Percentiles rank a stretch among this genome's conserved stretches.
Evolutionary conservation across 2,113 vertebrate species (phyloP).

Genomic region (Poeciliopsis occidentalis): DNA sequence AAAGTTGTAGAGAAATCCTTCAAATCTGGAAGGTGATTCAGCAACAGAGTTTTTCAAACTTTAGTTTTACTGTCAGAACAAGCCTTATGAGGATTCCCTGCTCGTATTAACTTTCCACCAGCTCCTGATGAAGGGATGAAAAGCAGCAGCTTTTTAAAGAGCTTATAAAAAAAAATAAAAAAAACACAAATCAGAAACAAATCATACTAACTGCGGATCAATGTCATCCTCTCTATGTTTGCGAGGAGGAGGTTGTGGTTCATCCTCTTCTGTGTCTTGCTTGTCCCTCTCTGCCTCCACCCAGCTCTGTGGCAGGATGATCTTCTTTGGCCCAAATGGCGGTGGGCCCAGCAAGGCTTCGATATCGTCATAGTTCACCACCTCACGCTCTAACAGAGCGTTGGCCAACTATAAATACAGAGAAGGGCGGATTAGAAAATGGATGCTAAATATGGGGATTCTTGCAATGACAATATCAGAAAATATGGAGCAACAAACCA

Average conservation of each 20-base stretch:
- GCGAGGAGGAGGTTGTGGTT: slow-evolving; percentile 66
- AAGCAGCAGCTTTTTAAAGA: not conserved
- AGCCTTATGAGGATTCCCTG: not conserved
- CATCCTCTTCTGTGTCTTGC: slow-evolving; percentile 87
- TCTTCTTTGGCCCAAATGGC: slow-evolving; percentile 91
- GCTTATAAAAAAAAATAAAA: not conserved
- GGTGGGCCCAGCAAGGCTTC: slow-evolving; percentile 91
- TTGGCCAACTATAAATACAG: slow-evolving; percentile 84
- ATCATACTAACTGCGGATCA: slow-evolving; percentile 75
- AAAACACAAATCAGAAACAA: not conserved
- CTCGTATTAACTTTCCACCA: not conserved
- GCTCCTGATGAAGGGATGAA: not conserved
- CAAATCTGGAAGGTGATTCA: not conserved
- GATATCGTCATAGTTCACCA: slow-evolving; percentile 95
- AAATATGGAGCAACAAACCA: slow-evolving; percentile 73
- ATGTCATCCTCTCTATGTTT: slow-evolving; percentile 79
- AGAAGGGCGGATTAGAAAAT: not conserved
- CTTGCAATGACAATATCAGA: not conserved
- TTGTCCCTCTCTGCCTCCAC: slow-evolving; percentile 89
- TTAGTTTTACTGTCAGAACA: not conserved
- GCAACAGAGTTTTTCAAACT: slow-evolving; percentile 4
- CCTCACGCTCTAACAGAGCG: slow-evolving; percentile 91
- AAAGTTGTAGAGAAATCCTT: slow-evolving; percentile 1
- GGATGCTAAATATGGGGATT: not conserved
- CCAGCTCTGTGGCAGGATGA: slow-evolving; percentile 93